A percentile compares a stretch with the other conserved stretches of the same genome.
Conservation (phyloP, 2,888 invertebrate genomes). For the Onthophagus sagittarius region DNA sequence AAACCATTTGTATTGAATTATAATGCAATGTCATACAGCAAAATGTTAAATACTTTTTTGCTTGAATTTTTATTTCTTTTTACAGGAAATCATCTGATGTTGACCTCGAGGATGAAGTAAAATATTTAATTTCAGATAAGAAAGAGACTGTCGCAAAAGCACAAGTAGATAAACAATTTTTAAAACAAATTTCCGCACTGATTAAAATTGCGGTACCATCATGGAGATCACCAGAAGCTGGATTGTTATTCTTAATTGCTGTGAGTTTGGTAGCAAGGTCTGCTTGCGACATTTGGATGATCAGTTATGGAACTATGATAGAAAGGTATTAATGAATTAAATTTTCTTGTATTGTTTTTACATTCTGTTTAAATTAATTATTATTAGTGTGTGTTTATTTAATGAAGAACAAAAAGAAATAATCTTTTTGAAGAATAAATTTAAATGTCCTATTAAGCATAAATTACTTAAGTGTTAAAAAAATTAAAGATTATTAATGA, state of each 20-base stretch:
- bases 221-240: constrained; percentile 71
- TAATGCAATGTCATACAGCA: not conserved
- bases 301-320: constrained; percentile 87
- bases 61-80: constrained; percentile 14
- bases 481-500: no score
- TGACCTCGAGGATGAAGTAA: constrained; percentile 67
- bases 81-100: constrained; percentile 50
- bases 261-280: constrained; percentile 80
- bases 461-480: not conserved
- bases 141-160: constrained; percentile 60
- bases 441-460: not conserved
- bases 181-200: constrained; percentile 64
- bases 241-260: constrained; percentile 71
- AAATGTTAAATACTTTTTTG: constrained; percentile 1
- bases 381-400: no score
- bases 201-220: constrained; percentile 78
- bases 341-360: no score
- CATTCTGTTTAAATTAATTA: no score
- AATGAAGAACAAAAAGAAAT: not conserved
- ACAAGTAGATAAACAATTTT: constrained; percentile 71
- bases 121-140: constrained; percentile 75
- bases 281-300: constrained; percentile 96
- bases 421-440: not conserved
- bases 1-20: not conserved
- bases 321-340: constrained; percentile 85